These are phyloP conservation scores for Lathamus discolor DNA, from an alignment of 2,113 vertebrate genomes.

Conservation along the genomic window DNA sequence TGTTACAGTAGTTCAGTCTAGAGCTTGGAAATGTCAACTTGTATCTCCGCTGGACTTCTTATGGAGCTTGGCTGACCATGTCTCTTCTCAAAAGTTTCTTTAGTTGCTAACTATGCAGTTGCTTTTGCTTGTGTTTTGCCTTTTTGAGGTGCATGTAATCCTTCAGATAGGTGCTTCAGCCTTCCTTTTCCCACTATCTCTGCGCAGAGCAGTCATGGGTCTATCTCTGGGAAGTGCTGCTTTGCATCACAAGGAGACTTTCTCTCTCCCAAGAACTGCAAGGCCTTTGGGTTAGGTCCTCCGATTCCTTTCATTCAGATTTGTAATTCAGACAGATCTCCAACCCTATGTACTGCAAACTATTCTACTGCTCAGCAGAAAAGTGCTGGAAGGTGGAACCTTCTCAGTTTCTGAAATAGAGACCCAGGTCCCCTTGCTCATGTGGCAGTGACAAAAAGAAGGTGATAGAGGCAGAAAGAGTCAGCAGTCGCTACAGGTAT, in stretches of 20 bases:
- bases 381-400: not conserved
- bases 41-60: not conserved
- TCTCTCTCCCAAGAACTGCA: not conserved
- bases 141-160: not conserved
- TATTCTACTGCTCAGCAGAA: not conserved
- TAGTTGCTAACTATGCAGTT: not conserved
- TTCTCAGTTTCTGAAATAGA: not conserved
- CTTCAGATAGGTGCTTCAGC: not conserved
- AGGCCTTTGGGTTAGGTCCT: not conserved
- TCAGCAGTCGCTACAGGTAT: not conserved
- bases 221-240: not conserved
- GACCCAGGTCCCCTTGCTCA: not conserved
- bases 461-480: not conserved
- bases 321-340: not conserved
- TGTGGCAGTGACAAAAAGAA: not conserved
- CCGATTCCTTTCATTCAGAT: not conserved
- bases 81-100: not conserved
- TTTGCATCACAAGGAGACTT: not conserved
- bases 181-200: not conserved
- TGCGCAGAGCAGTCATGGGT: not conserved
- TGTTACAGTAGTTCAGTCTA: not conserved
- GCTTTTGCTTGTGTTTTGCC: not conserved
- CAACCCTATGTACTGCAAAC: not conserved
- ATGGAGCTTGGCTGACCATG: not conserved
- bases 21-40: not conserved